These are phyloP conservation scores for Chionis minor DNA, from an alignment of 2,113 vertebrate genomes.

Conservation along the genomic window DNA sequence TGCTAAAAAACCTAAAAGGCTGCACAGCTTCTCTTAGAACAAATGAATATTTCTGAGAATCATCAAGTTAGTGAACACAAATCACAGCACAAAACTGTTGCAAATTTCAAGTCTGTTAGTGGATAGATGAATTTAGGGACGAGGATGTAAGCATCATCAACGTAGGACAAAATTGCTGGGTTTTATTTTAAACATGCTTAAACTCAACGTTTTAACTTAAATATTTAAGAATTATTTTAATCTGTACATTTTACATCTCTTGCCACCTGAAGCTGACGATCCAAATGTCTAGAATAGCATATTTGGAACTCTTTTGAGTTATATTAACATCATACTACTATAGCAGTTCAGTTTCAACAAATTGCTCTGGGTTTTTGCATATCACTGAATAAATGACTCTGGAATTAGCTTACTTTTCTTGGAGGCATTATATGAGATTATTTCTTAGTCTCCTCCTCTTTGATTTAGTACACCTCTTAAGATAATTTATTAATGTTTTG, in stretches of 20 bases:
- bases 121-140: conserved; percentile 12
- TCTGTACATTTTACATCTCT: not conserved
- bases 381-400: conserved; percentile 58
- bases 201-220: conserved; percentile 7
- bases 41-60: not conserved
- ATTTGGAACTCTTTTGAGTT: conserved; percentile 34
- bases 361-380: conserved; percentile 64
- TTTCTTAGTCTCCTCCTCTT: conserved; percentile 65
- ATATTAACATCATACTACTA: conserved; percentile 53
- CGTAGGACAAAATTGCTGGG: not conserved
- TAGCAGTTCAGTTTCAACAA: conserved; percentile 49
- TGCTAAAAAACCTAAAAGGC: not conserved
- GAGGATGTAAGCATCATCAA: conserved; percentile 8
- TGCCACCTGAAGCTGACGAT: conserved; percentile 24
- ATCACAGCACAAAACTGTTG: conserved; percentile 36
- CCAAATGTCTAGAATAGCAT: conserved; percentile 18
- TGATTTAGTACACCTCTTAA: conserved; percentile 72
- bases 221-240: conserved; percentile 34
- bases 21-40: not conserved
- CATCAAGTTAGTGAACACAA: conserved; percentile 1
- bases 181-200: conserved; percentile 57
- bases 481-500: conserved; percentile 73
- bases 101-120: conserved; percentile 10
- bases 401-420: conserved; percentile 67
- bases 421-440: conserved; percentile 63